A percentile compares a stretch with the other conserved stretches of the same genome.
These are phyloP conservation scores for Gobiocypris rarus DNA, from an alignment of 2,113 vertebrate species.

Conservation along the genomic window DNA sequence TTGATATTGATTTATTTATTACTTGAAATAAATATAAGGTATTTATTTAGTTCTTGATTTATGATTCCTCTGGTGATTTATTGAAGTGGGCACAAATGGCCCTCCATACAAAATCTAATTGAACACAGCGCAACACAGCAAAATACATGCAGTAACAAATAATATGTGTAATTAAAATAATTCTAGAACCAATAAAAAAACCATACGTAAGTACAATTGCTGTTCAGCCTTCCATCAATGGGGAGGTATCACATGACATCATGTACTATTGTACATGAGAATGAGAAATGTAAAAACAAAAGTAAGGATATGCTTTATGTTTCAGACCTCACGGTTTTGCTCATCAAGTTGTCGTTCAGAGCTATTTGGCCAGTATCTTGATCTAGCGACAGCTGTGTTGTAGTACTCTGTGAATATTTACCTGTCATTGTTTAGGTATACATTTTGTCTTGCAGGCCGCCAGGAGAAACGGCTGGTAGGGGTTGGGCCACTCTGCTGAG, in stretches of 20 bases:
- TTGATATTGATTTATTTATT: not conserved
- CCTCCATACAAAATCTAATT: not conserved
- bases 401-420: slow-evolving; percentile 64
- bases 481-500: slow-evolving; percentile 81
- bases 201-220: not conserved
- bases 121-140: not conserved
- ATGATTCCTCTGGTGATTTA: not conserved
- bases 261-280: not conserved
- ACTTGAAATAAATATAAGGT: too few species aligned
- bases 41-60: too few species aligned
- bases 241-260: not conserved
- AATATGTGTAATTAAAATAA: not conserved
- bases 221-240: not conserved
- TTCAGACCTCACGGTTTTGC: not conserved
- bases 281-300: slow-evolving; percentile 11
- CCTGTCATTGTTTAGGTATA: slow-evolving; percentile 81
- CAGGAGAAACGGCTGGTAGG: slow-evolving; percentile 80
- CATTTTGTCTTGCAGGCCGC: slow-evolving; percentile 84
- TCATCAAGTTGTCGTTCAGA: not conserved
- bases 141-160: not conserved
- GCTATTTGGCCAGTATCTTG: not conserved
- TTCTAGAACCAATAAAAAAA: not conserved
- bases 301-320: not conserved
- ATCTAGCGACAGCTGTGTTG: not conserved
- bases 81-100: not conserved